Evolutionary conservation across 2,797 vertebrate genomes (phyloP), one percentile per base, ranked within the genome.

Genomic region (Lacerta bilineata): DNA sequence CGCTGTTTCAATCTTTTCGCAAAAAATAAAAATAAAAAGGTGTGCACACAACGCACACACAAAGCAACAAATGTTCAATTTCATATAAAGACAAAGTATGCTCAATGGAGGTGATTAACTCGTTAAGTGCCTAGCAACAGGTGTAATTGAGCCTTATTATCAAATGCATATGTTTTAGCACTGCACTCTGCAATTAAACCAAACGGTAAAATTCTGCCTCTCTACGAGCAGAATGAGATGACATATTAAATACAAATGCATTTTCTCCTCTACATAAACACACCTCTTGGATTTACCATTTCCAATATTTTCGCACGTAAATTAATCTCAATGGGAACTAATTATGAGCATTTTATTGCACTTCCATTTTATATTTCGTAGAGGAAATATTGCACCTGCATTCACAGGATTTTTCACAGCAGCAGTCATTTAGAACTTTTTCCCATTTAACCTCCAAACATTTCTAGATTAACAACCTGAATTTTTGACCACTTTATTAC

Each of bases 271-370:
- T 68, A 68, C 3, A n/a, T 29, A 27, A 88, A 85, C 20, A 59
- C 8, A 91, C 23, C 18, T 88, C 61, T 90, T 59, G 33, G 76
- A 90, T 43, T 90, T 92, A 55, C 5, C 66, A 64, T 3, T 50
- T 87, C 85, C 61, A 86, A 80, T n/a, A 87, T 84, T 90, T 91
- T 80, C 71, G 59, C 13, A 72, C 33, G 83, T 50, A 90, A 89
- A 90, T 89, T 66, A 87, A 17, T 90, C 59, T 93, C 20, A 88
- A 0, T 71, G 29, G 39, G 1, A 80, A 85, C 13, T 71, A 86
- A 86, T 39, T 91, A 61, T 85, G 88, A 88, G 1, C 9, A 90
- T 36, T 90, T 64, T 3, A 74, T 81, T 10, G 80, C 39, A 71
- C 0, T 82, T 88, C 10, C 39, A 71, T 85, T 90, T 36, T 79